Conservation (phyloP, 2,888 invertebrate genomes). For the Morpho achilles region DNA sequence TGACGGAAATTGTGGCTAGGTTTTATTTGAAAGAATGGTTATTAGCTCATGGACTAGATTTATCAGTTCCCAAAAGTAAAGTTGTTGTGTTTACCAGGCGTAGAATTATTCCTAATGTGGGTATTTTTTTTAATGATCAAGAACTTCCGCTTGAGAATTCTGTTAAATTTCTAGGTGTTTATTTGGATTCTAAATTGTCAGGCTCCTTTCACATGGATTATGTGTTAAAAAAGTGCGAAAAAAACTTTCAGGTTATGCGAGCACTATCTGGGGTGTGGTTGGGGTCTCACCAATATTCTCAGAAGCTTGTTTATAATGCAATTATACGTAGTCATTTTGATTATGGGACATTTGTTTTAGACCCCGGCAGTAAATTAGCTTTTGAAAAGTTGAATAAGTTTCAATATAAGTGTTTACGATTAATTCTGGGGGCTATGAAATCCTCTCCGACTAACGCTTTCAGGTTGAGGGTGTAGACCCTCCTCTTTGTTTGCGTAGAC, state of each 20-base stretch:
- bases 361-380: not conserved
- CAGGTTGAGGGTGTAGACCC: slow-evolving; percentile 1
- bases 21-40: too few species aligned
- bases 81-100: too few species aligned
- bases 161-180: too few species aligned
- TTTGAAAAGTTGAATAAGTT: slow-evolving; percentile 2
- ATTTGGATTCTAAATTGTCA: too few species aligned
- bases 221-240: slow-evolving; percentile 1
- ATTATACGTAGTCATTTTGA: slow-evolving; percentile 5
- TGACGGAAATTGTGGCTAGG: too few species aligned
- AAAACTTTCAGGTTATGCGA: not conserved
- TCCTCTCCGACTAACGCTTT: slow-evolving; percentile 5
- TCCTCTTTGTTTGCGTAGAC: not conserved
- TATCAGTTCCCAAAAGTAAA: too few species aligned
- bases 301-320: not conserved
- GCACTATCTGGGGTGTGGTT: slow-evolving; percentile 2
- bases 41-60: too few species aligned
- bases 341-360: not conserved
- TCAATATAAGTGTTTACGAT: slow-evolving; percentile 1
- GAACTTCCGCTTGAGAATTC: too few species aligned
- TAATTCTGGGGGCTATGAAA: not conserved
- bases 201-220: not conserved
- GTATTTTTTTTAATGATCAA: too few species aligned
- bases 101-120: too few species aligned
- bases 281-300: not conserved